Base-by-base conservation (phyloP, 2,888 invertebrate genomes). In the Macrosoma leucophasiata region DNA sequence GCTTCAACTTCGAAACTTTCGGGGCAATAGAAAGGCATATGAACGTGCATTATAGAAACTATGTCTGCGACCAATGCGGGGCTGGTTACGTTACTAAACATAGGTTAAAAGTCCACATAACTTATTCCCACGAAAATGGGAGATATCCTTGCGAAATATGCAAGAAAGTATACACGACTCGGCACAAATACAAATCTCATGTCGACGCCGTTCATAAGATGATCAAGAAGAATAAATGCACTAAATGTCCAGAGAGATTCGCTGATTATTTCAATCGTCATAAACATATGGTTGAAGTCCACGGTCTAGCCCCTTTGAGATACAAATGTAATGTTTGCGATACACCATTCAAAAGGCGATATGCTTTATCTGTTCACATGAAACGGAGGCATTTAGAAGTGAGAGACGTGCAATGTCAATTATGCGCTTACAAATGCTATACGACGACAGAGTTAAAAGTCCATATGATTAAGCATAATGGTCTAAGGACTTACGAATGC, bases 21-120 rank as follows among this genome's bases (percentile, higher is more conserved):
- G 77, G 77, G 0, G 62, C 78, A 0, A 67, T 75, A 2, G 78
- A 78, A 13, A 26, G 70, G 0, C 79, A 79, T 37, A 79, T 79
- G 79, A 79, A 79, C 4, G 59, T 64, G 0, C 79, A 79, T 36
- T 79, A 61, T 25, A 56, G 75, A 9, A 77, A 78, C 9, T 75
- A 66, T 12, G 63, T 77, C 0, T 78, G 78, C 25, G 66, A 68
- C 8, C 66, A 70, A 3, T 78, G 78, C 14, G 77, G 76, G 0
- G 58, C 68, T 0, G 79, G 79, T 0, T 79, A 73, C 17, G 62
- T 74, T 0, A 79, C 75, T 0, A 65, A 64, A 30, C 68, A 67
- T 15, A 47, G 70, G 2, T 29, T 78, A 3, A 75, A 75, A n/a
- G 17, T 17, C n/a, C n/a, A n/a, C n/a, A n/a, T n/a, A n/a, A n/a